Conservation (phyloP, 2,113 vertebrate genomes). For the Pomatorhinus ruficollis region DNA sequence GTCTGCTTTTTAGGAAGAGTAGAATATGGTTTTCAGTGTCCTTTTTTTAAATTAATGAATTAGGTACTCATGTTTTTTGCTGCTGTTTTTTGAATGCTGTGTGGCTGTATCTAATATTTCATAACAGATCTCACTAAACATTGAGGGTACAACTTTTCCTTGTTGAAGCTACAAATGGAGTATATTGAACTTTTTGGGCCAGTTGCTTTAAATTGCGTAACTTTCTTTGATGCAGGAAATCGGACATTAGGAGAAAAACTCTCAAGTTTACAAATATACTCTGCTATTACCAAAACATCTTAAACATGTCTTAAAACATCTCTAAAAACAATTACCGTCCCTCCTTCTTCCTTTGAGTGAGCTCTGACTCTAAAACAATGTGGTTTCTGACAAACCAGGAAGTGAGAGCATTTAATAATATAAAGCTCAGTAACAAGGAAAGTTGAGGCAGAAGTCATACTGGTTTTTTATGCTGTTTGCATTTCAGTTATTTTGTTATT, state of each 20-base stretch:
- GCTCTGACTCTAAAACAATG: background rate
- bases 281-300: background rate
- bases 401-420: background rate
- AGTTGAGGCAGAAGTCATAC: background rate
- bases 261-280: background rate
- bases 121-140: background rate
- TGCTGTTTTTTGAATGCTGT: background rate
- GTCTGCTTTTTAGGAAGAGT: background rate
- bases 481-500: background rate
- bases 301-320: background rate
- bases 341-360: background rate
- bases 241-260: background rate
- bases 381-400: slow-evolving; percentile 47
- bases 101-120: background rate
- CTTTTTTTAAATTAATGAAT: background rate
- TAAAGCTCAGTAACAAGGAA: background rate
- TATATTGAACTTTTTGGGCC: background rate
- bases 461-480: background rate
- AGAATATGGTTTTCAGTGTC: background rate
- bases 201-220: background rate
- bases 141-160: background rate
- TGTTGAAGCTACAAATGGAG: background rate
- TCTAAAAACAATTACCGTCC: background rate
- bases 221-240: background rate
- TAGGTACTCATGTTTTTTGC: background rate